Conservation (phyloP, 2,113 vertebrate species). For the Catagonus wagneri region DNA sequence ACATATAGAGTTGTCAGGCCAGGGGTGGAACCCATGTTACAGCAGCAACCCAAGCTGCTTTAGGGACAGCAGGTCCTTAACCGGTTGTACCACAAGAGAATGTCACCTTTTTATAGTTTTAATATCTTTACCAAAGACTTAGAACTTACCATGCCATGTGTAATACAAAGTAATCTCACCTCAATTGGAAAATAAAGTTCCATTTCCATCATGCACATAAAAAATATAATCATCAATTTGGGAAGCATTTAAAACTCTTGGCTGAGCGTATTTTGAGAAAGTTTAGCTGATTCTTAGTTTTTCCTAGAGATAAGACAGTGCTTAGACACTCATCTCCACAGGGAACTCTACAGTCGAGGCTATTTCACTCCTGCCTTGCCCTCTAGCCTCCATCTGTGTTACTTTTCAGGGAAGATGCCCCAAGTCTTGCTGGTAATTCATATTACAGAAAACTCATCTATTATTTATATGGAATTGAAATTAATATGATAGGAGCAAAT, state of each 20-base stretch:
- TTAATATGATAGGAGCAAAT: constrained; percentile 41
- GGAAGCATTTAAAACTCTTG: not conserved
- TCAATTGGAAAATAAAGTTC: not conserved
- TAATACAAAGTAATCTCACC: not conserved
- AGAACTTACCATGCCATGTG: not conserved
- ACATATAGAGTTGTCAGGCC: no score
- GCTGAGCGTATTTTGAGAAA: not conserved
- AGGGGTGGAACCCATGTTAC: no score
- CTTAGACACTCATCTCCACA: not conserved
- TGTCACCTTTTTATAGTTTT: not conserved
- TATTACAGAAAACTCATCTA: constrained; percentile 2
- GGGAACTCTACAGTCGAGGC: accelerated
- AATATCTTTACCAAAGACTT: not conserved
- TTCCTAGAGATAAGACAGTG: not conserved
- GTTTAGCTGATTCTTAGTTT: not conserved
- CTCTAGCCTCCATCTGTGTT: not conserved
- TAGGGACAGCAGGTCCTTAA: no score
- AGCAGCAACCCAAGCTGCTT: no score
- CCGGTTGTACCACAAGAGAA: no score
- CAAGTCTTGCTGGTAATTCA: not conserved
- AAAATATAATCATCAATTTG: not conserved
- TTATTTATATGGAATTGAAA: constrained; percentile 53
- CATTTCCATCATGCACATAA: not conserved
- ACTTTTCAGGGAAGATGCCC: not conserved
- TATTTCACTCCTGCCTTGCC: not conserved